Percentiles rank a stretch among this genome's conserved stretches.
phyloP scores from a whole-genome alignment of 2,797 vertebrate genomes.

The Aselliscus stoliczkanus region DNA sequence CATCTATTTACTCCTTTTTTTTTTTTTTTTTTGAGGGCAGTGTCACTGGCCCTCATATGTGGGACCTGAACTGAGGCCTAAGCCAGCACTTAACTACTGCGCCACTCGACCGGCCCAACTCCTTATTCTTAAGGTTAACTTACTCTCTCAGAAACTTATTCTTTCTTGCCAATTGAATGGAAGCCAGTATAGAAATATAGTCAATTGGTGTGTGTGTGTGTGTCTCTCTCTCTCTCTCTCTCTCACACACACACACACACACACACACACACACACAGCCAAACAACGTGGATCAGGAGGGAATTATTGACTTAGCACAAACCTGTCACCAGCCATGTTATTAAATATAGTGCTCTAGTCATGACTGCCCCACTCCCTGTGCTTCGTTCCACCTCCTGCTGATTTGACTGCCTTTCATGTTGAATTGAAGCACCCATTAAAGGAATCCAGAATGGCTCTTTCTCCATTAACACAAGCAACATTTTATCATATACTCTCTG shows the following conservation, averaged over 20 bases:
- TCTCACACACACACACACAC: background rate
- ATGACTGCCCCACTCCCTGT: background rate
- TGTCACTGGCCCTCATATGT: no score
- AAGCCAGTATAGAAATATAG: background rate
- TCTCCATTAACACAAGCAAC: slow-evolving; percentile 2
- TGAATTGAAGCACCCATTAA: background rate
- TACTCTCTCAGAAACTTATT: background rate
- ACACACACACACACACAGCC: background rate
- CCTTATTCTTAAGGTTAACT: background rate
- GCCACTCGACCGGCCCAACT: no score
- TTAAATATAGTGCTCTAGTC: background rate
- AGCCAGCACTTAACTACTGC: no score
- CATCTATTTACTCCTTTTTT: background rate
- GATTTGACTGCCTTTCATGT: background rate
- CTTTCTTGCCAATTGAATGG: background rate
- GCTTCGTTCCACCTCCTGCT: background rate
- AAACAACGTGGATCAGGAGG: background rate
- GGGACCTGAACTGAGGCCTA: no score
- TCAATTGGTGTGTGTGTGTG: background rate
- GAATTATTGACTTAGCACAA: background rate
- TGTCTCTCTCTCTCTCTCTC: background rate
- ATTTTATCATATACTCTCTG: background rate
- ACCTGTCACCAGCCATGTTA: background rate
- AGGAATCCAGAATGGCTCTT: background rate
- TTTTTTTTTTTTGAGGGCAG: no score